Base-by-base conservation (phyloP, 2,797 vertebrate genomes). In the Lophius americanus region DNA sequence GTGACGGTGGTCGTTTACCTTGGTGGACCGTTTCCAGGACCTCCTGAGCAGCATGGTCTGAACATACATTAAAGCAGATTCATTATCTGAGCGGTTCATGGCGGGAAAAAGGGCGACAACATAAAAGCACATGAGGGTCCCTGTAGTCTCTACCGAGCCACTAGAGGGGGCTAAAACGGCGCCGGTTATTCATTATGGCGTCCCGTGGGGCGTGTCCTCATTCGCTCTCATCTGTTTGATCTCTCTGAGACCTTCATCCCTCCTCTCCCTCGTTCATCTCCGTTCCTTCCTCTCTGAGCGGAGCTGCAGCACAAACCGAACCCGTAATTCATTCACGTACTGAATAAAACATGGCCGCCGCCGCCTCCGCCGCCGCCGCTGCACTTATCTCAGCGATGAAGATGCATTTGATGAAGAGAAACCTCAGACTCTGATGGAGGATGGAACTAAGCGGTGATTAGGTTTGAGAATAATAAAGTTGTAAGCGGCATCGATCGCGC, bases 21-120 rank as follows among this genome's bases (percentile, higher is more conserved):
- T 97, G 79, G 93, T 95, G 88, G 96, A 95, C 89, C 95, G 93
- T 93, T 96, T 97, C 97, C 96, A 98, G 94, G 92, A 96, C 91
- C 95, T 96, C 94, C 95, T 95, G 93, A 95, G 95, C 94, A 95
- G 94, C 93, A 95, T 94, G 58, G 94, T 96, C 96, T 97, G 94
- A 87, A 95, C 10, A 80, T 75, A 88, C 61, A 95, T 73, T 76
- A 88, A 94, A 93, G 23, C 23, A 23, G 23, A 95, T 85, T 92
- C 73, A 92, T 92, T 70, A 94, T 91, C 92, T 90, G 5, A 79
- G 91, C 87, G 75, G 89, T 23, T 23, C 23, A 79, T 70, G 85
- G 51, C 2, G 9, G 4, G 13, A 1, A 46, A 9, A 54, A 1
- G 23, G 23, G 23, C 23, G 23, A 23, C 23, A 23, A 23, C 1